Evolutionary conservation across 2,888 invertebrate species (phyloP).

Genomic region (Caenorhabditis sulstoni): DNA sequence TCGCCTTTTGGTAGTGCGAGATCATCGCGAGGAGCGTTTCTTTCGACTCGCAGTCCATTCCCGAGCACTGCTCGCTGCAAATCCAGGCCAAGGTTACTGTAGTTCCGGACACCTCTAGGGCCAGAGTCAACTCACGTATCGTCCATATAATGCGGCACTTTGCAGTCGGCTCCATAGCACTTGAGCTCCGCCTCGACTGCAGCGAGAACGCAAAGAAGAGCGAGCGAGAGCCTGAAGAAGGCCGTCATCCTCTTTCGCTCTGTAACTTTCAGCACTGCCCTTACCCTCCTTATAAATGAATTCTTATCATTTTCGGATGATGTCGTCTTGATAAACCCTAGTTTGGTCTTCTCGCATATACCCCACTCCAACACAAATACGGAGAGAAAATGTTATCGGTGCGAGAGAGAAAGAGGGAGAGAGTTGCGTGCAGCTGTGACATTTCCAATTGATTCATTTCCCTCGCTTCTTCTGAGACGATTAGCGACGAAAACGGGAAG

Average conservation of each 20-base stretch:
- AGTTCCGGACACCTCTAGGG: no score
- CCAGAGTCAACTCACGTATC: slow-evolving; percentile 40
- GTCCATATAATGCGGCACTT: slow-evolving; percentile 50
- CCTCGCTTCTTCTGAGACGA: not conserved
- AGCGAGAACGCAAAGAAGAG: slow-evolving; percentile 18
- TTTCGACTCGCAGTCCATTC: slow-evolving; percentile 56
- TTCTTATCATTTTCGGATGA: slow-evolving; percentile 22
- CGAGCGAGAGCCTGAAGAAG: slow-evolving; percentile 19
- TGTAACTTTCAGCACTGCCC: slow-evolving; percentile 4
- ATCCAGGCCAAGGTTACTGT: not conserved
- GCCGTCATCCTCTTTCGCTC: slow-evolving; percentile 7
- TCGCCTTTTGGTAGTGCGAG: slow-evolving; percentile 48
- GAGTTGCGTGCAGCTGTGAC: slow-evolving; percentile 18
- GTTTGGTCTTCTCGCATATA: slow-evolving; percentile 27
- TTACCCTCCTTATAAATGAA: slow-evolving; percentile 28
- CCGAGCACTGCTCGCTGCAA: slow-evolving; percentile 43
- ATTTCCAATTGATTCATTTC: slow-evolving; percentile 51
- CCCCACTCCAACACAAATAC: slow-evolving; percentile 2
- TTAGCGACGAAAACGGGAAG: not conserved
- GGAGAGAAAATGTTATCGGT: slow-evolving; percentile 21
- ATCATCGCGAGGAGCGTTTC: slow-evolving; percentile 56
- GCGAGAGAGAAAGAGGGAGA: no score
- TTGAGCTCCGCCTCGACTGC: slow-evolving; percentile 35
- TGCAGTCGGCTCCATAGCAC: slow-evolving; percentile 53
- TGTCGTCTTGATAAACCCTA: slow-evolving; percentile 14